Evolutionary conservation across 2,113 vertebrate genomes (phyloP).

Genomic region (Oostethus manadensis): DNA sequence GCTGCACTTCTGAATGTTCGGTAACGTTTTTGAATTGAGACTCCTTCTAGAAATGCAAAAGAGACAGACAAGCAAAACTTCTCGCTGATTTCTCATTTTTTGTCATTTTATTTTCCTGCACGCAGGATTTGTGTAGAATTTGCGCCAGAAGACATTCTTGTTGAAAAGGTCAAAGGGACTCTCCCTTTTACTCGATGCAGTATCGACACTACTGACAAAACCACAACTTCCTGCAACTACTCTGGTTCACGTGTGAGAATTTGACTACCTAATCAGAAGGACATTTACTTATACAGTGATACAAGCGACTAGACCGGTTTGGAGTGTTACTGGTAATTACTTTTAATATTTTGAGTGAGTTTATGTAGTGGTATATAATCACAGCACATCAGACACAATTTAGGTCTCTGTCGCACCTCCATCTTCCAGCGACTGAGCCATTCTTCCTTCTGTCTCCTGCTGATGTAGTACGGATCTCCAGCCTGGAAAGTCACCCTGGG

Average conservation of each 20-base stretch:
- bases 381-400: conserved; percentile 33
- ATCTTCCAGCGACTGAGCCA: conserved; percentile 91
- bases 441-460: conserved; percentile 92
- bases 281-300: no score
- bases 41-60: no score
- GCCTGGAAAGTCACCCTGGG: conserved; percentile 94
- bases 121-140: no score
- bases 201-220: not conserved
- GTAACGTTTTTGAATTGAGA: no score
- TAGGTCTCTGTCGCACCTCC: conserved; percentile 79
- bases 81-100: conserved; percentile 2
- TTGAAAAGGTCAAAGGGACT: not conserved
- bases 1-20: no score
- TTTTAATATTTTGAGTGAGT: conserved; percentile 3
- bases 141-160: not conserved
- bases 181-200: conserved; percentile 1
- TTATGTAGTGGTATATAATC: not conserved
- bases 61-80: not conserved
- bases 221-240: conserved; percentile 4
- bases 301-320: no score
- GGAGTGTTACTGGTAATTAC: not conserved
- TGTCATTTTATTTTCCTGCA: conserved; percentile 4
- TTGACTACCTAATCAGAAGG: not conserved
- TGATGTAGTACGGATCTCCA: conserved; percentile 95
- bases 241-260: not conserved